Percentiles rank a stretch among this genome's conserved stretches.
These are phyloP conservation scores for Meteorus cinctellus DNA, from an alignment of 2,888 invertebrate species.

Conservation along the genomic window DNA sequence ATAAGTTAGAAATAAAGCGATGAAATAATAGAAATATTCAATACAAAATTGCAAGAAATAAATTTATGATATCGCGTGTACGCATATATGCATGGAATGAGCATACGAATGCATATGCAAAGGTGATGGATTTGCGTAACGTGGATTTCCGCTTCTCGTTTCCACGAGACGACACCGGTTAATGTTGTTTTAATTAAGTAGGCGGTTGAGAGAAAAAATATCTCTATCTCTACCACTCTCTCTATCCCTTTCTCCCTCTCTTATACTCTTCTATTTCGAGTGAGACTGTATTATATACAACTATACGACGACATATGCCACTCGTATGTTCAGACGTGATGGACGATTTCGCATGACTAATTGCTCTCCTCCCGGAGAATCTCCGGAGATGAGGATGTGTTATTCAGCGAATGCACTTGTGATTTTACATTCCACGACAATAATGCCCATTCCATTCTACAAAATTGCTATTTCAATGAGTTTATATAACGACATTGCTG, in stretches of 20 bases:
- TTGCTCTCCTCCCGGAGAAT: slow-evolving; percentile 63
- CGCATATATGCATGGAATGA: too few species aligned
- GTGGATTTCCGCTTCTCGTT: slow-evolving; percentile 42
- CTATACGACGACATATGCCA: slow-evolving; percentile 66
- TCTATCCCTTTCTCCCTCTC: not conserved
- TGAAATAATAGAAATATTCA: too few species aligned
- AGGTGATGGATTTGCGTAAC: slow-evolving; percentile 31
- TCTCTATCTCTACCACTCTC: slow-evolving; percentile 16
- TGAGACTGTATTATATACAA: slow-evolving; percentile 51
- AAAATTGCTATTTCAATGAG: not conserved
- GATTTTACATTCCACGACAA: slow-evolving; percentile 2
- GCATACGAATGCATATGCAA: slow-evolving; percentile 2
- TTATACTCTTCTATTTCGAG: slow-evolving; percentile 64
- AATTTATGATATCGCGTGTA: too few species aligned
- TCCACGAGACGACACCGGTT: slow-evolving; percentile 51
- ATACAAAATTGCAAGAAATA: too few species aligned
- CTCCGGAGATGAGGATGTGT: slow-evolving; percentile 45
- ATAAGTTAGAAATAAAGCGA: too few species aligned
- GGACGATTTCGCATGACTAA: slow-evolving; percentile 73
- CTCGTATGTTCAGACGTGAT: slow-evolving; percentile 73
- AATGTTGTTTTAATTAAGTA: slow-evolving; percentile 73
- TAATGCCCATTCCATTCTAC: not conserved
- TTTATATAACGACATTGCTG: not conserved
- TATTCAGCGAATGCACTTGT: slow-evolving; percentile 23
- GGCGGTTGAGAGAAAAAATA: slow-evolving; percentile 65